Conservation (phyloP, 2,797 vertebrate species). For the Alca torda region DNA sequence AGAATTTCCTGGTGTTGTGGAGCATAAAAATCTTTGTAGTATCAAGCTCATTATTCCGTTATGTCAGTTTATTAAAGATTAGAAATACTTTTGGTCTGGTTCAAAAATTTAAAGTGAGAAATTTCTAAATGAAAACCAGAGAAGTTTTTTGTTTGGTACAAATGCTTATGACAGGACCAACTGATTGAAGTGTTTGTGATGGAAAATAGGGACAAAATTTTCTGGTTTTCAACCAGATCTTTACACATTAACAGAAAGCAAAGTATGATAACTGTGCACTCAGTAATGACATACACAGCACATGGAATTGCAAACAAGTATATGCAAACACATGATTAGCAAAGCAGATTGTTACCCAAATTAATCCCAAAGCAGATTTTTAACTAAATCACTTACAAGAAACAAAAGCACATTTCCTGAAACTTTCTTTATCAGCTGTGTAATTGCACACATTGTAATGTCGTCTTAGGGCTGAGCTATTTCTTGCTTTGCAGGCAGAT, state of each 20-base stretch:
- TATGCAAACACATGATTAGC: constrained; percentile 46
- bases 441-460: not conserved
- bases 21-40: constrained; percentile 8
- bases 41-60: not conserved
- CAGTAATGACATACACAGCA: constrained; percentile 4
- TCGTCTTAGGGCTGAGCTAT: not conserved
- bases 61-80: not conserved
- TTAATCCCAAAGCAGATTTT: constrained; percentile 48
- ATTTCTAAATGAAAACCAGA: not conserved
- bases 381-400: not conserved
- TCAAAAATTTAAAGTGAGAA: not conserved
- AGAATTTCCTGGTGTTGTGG: not conserved
- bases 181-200: not conserved
- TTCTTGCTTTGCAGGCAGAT: not conserved
- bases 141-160: not conserved
- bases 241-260: not conserved
- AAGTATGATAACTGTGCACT: constrained; percentile 29
- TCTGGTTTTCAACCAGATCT: not conserved
- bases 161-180: not conserved
- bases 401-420: not conserved
- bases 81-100: not conserved
- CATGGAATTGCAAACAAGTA: constrained; percentile 44
- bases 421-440: not conserved
- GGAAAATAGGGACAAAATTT: not conserved
- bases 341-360: constrained; percentile 52